These are phyloP conservation scores for Pempheris klunzingeri DNA, from an alignment of 2,797 vertebrate genomes.

Conservation along the genomic window DNA sequence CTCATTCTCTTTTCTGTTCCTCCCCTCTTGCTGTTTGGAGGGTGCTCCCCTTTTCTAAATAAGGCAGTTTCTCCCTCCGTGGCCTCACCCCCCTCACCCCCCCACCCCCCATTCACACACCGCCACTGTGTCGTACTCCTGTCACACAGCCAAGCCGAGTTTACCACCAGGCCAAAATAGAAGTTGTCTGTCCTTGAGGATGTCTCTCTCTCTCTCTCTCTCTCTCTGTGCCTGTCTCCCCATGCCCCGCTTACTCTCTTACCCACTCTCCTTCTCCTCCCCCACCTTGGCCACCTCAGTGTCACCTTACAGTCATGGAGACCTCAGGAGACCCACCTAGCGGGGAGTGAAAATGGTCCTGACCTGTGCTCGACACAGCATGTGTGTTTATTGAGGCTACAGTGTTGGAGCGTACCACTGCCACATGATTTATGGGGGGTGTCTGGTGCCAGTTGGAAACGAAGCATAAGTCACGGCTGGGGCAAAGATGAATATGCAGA, in stretches of 20 bases:
- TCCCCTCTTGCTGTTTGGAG: conserved; percentile 4
- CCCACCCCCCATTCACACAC: conserved; percentile 1
- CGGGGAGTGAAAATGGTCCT: conserved; percentile 32
- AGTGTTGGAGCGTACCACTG: conserved; percentile 28
- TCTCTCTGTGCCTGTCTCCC: conserved; percentile 10
- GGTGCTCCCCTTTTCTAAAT: conserved; percentile 60
- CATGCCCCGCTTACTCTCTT: conserved; percentile 16
- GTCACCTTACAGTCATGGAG: conserved; percentile 57
- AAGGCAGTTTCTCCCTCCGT: conserved; percentile 33
- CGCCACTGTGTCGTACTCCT: conserved; percentile 40
- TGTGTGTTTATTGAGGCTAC: conserved; percentile 54
- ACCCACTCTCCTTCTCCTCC: not conserved
- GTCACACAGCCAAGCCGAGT: conserved; percentile 65
- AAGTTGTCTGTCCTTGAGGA: conserved; percentile 63
- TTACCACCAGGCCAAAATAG: conserved; percentile 71
- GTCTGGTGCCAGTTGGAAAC: conserved; percentile 42
- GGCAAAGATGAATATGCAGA: conserved; percentile 46
- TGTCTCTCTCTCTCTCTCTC: conserved; percentile 20
- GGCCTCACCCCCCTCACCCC: conserved; percentile 1
- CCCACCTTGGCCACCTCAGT: conserved; percentile 21
- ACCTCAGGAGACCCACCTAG: conserved; percentile 41
- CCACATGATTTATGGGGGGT: conserved; percentile 14
- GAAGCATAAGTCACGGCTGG: conserved; percentile 6
- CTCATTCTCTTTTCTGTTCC: not conserved
- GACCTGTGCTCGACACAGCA: conserved; percentile 59